These are phyloP conservation scores for Drosophila bunnanda DNA, from an alignment of 2,888 invertebrate genomes.

Conservation along the genomic window DNA sequence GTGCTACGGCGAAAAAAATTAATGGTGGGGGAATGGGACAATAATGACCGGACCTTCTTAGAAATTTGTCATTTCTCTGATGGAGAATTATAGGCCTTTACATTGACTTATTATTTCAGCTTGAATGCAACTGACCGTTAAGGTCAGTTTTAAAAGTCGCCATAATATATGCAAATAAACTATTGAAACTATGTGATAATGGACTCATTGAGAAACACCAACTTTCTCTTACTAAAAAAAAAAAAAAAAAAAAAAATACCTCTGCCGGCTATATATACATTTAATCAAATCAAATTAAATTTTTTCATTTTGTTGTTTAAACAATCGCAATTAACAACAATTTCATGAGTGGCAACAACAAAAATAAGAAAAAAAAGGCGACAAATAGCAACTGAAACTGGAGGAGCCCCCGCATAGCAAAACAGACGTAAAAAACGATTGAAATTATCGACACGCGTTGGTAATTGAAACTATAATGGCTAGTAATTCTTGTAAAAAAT, in stretches of 20 bases:
- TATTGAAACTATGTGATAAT: no score
- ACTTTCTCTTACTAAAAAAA: background rate
- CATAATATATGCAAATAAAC: background rate
- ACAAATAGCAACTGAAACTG: slow-evolving; percentile 17
- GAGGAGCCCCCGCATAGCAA: slow-evolving; percentile 12
- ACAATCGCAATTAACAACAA: slow-evolving; percentile 35
- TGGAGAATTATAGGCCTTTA: background rate
- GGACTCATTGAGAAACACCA: background rate
- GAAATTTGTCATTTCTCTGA: slow-evolving; percentile 3
- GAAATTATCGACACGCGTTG: slow-evolving; percentile 62
- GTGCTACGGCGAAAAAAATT: background rate
- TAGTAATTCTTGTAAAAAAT: slow-evolving; percentile 39
- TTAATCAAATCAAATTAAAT: slow-evolving; percentile 36
- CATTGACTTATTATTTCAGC: background rate
- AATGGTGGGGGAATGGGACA: background rate
- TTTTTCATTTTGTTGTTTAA: slow-evolving; percentile 18
- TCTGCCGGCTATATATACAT: slow-evolving; percentile 21
- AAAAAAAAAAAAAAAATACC: no score
- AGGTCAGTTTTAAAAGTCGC: background rate
- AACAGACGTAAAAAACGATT: slow-evolving; percentile 35
- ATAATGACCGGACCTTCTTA: slow-evolving; percentile 3
- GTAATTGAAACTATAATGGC: slow-evolving; percentile 61
- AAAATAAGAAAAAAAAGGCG: background rate
- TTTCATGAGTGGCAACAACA: slow-evolving; percentile 19
- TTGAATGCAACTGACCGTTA: no score